Evolutionary conservation across 1,140 invertebrate genomes (phyloP).

Genomic region (Drosophila lowei): DNA sequence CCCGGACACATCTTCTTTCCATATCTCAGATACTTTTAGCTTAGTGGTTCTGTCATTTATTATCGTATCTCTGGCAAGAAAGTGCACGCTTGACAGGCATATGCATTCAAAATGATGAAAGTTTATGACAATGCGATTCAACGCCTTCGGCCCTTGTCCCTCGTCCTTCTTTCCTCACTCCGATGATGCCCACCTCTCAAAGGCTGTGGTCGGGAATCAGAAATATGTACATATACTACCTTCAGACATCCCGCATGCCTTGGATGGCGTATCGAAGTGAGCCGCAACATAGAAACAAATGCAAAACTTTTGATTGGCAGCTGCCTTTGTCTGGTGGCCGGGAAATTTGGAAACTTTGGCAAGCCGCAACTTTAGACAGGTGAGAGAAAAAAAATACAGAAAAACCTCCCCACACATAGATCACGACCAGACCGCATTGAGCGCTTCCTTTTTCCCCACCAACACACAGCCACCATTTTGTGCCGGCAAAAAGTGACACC

Average conservation of each 20-base stretch:
- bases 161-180: not conserved
- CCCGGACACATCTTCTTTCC: not conserved
- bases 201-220: conserved; percentile 14
- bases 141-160: conserved; percentile 9
- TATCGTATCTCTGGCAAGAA: conserved; percentile 51
- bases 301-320: conserved; percentile 76
- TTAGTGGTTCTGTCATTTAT: conserved; percentile 66
- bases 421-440: not conserved
- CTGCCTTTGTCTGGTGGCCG: conserved; percentile 51
- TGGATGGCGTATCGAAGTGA: conserved; percentile 23
- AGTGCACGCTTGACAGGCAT: conserved; percentile 66
- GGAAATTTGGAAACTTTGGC: conserved; percentile 45
- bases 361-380: conserved; percentile 65
- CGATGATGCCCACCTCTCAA: conserved; percentile 53
- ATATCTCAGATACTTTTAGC: conserved; percentile 20
- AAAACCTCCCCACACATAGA: too few species aligned
- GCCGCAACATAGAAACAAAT: conserved; percentile 39
- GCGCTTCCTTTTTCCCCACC: not conserved
- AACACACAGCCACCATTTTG: conserved; percentile 6
- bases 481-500: conserved; percentile 44
- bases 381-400: conserved; percentile 29
- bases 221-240: not conserved
- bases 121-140: conserved; percentile 67
- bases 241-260: not conserved
- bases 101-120: conserved; percentile 52